phyloP scores from a whole-genome alignment of 1,140 invertebrate species.

The Philopotamus ludificatus region DNA sequence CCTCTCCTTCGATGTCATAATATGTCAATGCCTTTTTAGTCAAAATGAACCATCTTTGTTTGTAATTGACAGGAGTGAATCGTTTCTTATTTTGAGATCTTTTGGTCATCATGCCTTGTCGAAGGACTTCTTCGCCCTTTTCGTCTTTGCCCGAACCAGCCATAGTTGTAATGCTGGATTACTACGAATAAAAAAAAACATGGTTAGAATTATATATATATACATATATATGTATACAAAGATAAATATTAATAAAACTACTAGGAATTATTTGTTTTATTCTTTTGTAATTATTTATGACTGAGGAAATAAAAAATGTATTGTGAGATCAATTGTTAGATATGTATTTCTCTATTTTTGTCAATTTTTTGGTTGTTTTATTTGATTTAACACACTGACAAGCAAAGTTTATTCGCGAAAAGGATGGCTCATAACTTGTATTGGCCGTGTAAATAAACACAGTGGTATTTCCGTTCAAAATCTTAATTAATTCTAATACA shows the following conservation, averaged over 20 bases:
- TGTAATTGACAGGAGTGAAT: conserved; percentile 81
- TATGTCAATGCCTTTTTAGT: conserved; percentile 73
- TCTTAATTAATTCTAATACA: not conserved
- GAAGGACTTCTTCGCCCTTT: conserved; percentile 53
- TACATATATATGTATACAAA: not conserved
- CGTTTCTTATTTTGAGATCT: conserved; percentile 84
- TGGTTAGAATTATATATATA: too few relatives aligned
- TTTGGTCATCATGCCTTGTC: conserved; percentile 79
- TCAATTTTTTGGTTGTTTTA: too few relatives aligned
- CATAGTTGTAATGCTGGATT: conserved; percentile 31
- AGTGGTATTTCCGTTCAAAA: not conserved
- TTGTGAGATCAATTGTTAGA: not conserved
- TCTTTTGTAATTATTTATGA: not conserved
- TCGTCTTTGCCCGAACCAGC: conserved; percentile 54
- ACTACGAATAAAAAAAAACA: not conserved
- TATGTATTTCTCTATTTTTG: too few relatives aligned
- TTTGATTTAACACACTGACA: too few relatives aligned
- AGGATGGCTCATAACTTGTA: too few relatives aligned
- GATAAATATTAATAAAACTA: not conserved
- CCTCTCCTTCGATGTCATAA: conserved; percentile 77
- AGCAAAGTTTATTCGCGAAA: too few relatives aligned
- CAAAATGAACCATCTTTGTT: conserved; percentile 80
- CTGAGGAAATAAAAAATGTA: not conserved
- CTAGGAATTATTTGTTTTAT: not conserved
- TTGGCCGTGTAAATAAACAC: not conserved